These are phyloP conservation scores for Tyrophagus putrescentiae DNA, from an alignment of 1,140 invertebrate genomes.

Conservation along the genomic window DNA sequence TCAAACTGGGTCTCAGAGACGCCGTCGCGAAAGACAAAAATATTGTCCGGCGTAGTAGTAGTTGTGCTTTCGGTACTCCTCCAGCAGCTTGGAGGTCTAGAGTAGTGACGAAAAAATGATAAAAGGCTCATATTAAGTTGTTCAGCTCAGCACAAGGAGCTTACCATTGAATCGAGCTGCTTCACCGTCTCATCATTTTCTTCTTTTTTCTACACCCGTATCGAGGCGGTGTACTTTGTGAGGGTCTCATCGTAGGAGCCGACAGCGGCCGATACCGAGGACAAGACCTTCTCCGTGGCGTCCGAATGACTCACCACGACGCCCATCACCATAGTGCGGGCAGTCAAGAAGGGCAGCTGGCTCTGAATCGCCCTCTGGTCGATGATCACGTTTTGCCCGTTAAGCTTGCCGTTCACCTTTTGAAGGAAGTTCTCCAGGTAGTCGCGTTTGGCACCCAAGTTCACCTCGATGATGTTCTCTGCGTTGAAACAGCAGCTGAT, in stretches of 20 bases:
- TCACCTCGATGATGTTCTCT: neutral
- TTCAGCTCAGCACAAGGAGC: too few species aligned
- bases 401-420: conserved; percentile 69
- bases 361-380: conserved; percentile 23
- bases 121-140: conserved; percentile 35
- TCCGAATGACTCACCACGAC: conserved; percentile 70
- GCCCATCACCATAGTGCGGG: conserved; percentile 16
- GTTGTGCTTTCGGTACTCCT: too few species aligned
- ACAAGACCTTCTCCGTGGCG: conserved; percentile 52
- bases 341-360: conserved; percentile 22
- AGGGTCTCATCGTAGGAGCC: conserved; percentile 13
- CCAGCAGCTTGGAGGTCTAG: conserved; percentile 38
- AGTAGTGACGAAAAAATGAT: conserved; percentile 24
- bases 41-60: too few species aligned
- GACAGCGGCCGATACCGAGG: conserved; percentile 61
- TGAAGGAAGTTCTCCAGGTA: conserved; percentile 51
- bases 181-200: conserved; percentile 16
- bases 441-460: too few species aligned
- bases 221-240: conserved; percentile 10
- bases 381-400: conserved; percentile 59
- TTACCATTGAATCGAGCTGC: conserved; percentile 13
- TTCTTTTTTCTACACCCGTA: conserved; percentile 17
- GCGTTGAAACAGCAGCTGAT: neutral
- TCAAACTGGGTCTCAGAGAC: conserved; percentile 20
- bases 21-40: conserved; percentile 22